Percentiles rank a stretch among this genome's conserved stretches.
phyloP scores from a whole-genome alignment of 2,888 invertebrate genomes.

The Norana najaformis region DNA sequence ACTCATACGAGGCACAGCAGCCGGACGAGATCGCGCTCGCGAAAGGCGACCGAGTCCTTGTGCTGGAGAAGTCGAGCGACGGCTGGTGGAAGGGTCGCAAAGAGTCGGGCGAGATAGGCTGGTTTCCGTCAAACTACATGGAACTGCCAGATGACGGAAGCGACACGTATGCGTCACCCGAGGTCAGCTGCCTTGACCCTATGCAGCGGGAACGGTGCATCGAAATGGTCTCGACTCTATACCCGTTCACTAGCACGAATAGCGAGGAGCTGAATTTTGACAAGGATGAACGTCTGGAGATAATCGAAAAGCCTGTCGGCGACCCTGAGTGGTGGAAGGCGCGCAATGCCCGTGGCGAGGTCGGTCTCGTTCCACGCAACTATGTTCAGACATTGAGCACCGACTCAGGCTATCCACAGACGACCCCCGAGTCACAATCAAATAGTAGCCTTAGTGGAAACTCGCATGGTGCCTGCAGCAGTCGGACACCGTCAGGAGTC shows the following conservation, averaged over 20 bases:
- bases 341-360: slow-evolving; percentile 85
- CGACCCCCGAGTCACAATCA: slow-evolving; percentile 59
- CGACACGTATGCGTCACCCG: slow-evolving; percentile 33
- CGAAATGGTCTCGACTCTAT: slow-evolving; percentile 91
- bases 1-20: slow-evolving; percentile 81
- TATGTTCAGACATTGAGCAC: slow-evolving; percentile 62
- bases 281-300: slow-evolving; percentile 91
- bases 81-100: slow-evolving; percentile 94
- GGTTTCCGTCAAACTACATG: slow-evolving; percentile 99
- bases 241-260: slow-evolving; percentile 74
- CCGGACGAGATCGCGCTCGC: slow-evolving; percentile 91
- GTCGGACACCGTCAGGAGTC: slow-evolving; percentile 43
- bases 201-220: slow-evolving; percentile 59
- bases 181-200: slow-evolving; percentile 33
- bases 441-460: slow-evolving; percentile 52
- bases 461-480: slow-evolving; percentile 41
- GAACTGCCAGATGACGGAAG: slow-evolving; percentile 45
- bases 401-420: slow-evolving; percentile 45
- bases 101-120: slow-evolving; percentile 69
- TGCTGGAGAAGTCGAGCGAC: slow-evolving; percentile 96
- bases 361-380: slow-evolving; percentile 84
- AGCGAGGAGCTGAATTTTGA: slow-evolving; percentile 93
- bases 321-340: slow-evolving; percentile 99
- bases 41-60: slow-evolving; percentile 88
- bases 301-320: slow-evolving; percentile 90